Evolutionary conservation across 1,140 invertebrate species (phyloP), one percentile per base, ranked within the genome.

Genomic region (Brachionus paranguensis): DNA sequence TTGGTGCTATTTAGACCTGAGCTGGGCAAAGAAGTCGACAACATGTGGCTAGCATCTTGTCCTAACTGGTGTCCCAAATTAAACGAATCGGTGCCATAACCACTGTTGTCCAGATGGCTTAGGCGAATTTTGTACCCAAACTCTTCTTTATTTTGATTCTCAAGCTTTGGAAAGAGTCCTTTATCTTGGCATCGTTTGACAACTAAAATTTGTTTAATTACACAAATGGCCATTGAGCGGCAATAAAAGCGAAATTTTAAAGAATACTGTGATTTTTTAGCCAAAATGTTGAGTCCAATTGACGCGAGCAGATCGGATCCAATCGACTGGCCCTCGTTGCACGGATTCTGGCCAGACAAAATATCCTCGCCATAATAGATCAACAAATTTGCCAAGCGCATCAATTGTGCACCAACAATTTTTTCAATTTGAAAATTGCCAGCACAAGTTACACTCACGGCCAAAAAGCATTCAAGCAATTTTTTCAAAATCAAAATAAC

Each of bases 211-310:
- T 81, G 78, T 45, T 81, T 81, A 1, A 81, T 11, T 37, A 81
- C n/a, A 17, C 78, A 81, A 81, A 81, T 37, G 17, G 78, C 33
- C 33, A 81, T 81, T 41, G 53, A 81, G 24, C 78, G 50, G 33
- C 53, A 60, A 81, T 43, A 81, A 81, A 81, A 81, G 10, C 78
- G 33, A 64, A 81, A 81, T 64, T 68, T 81, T 14, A 81, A 12
- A 37, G 53, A 64, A 43, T n/a, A 68, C 17, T 60, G 78, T 3
- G 78, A 81, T 45, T 81, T 81, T 81, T 81, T 81, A 1, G 78
- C 33, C 12, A 81, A 45, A 27, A 81, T 81, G 17, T 81, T 81
- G 8, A 81, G 64, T 10, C 78, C 78, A 27, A 81, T 81, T 27
- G 78, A 81, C 0, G 78, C 78, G 2, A 81, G 43, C 29, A 81